Evolutionary conservation across 2,113 vertebrate species (phyloP), one percentile per base, ranked within the genome.

Genomic region (Lophura nycthemera): DNA sequence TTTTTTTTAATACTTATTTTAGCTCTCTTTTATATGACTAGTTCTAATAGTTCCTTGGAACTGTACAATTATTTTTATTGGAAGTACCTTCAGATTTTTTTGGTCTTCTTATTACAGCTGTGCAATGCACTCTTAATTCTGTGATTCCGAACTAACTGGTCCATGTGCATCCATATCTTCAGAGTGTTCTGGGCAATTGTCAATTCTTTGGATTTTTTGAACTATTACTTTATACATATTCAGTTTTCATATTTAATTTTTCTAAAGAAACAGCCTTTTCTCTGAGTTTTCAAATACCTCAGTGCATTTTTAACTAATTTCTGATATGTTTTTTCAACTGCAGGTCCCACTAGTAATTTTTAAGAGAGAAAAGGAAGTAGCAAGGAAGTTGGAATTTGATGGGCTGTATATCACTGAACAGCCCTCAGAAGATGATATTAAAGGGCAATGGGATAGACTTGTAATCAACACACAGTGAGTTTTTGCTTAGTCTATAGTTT

Each of bases 391-490:
- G 97, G 99, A 99, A 92, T 99, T 99, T 95, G 99, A 99, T 90
- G 99, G 99, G 3, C 97, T 99, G 27, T 99, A 99, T 92, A 99
- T 99, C 89, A 99, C 99, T 42, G 99, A 99, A 83, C 99, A 99
- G 63, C 99, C 99, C 6, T 99, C 99, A 42, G 99, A 99, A 93
- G 99, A 99, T 57, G 99, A 99, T 93, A 99, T 99, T 86, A 99
- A 99, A 96, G 99, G 99, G 70, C 99, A 99, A 79, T 99, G 99
- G 99, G 99, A 99, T 96, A 97, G 99, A 96, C 98, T 99, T 12
- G 99, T 99, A 11, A 99, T 99, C 95, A 99, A 99, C 93, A 99
- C 99, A 72, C 99, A 99, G 99, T 99, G 94, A 99, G 99, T 98
- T 83, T 83, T 83, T 67, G 50, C n/a, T 66, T 73, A 36, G 25